Percentiles rank a stretch among this genome's conserved stretches.
phyloP scores from a whole-genome alignment of 2,797 vertebrate genomes.

The Rhinichthys osculus region DNA sequence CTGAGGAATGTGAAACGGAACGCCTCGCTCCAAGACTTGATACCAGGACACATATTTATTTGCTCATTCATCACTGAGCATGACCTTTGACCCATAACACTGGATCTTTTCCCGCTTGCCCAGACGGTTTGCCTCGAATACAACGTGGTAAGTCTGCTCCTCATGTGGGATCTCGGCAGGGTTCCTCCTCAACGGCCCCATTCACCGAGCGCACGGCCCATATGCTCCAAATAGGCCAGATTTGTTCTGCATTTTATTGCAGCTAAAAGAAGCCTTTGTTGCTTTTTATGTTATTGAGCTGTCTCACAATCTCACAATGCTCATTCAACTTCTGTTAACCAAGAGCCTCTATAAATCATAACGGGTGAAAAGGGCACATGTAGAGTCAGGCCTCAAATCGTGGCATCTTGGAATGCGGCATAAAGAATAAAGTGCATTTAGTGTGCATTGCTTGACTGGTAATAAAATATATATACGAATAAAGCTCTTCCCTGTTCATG shows the following conservation, averaged over 20 bases:
- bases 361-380: not conserved
- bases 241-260: slow-evolving; percentile 47
- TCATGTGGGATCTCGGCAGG: slow-evolving; percentile 56
- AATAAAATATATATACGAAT: slow-evolving; percentile 9
- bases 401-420: not conserved
- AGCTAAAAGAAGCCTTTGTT: slow-evolving; percentile 29
- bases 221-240: slow-evolving; percentile 56
- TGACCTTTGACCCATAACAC: slow-evolving; percentile 75
- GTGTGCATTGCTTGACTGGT: slow-evolving; percentile 9
- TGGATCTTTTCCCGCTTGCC: slow-evolving; percentile 68
- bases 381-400: not conserved
- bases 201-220: slow-evolving; percentile 24
- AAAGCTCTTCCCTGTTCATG: slow-evolving; percentile 22
- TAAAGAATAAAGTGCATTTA: slow-evolving; percentile 31
- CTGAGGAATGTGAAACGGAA: slow-evolving; percentile 75
- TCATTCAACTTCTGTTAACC: slow-evolving; percentile 14
- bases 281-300: slow-evolving; percentile 59
- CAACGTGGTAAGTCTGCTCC: slow-evolving; percentile 29
- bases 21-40: slow-evolving; percentile 65
- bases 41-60: slow-evolving; percentile 76
- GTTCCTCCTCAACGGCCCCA: slow-evolving; percentile 42
- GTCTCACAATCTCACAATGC: slow-evolving; percentile 39
- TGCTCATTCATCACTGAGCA: slow-evolving; percentile 77
- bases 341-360: slow-evolving; percentile 27
- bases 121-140: slow-evolving; percentile 51